Base-by-base conservation (phyloP, 1,140 invertebrate genomes). In the Aphelenchoides besseyi region DNA sequence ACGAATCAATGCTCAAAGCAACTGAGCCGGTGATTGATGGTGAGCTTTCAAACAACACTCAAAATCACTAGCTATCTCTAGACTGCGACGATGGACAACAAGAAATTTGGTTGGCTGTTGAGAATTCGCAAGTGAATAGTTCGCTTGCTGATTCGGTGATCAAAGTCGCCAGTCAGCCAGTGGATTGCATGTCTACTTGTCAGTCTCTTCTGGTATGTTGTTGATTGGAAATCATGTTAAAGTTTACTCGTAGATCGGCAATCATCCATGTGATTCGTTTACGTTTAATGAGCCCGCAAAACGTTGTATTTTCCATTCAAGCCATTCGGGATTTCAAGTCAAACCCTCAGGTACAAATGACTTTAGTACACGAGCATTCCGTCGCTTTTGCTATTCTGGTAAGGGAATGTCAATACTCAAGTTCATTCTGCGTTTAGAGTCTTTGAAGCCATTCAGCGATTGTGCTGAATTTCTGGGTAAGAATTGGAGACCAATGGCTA, bases 361-460 rank as follows among this genome's bases (percentile, higher is more conserved):
- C 48, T 71, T 72, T 28, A 71, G 70, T 41, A 71, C 64, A 12
- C 33, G 70, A 29, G 64, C 70, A n/a, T 71, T 68, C 36, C 53
- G 55, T 28, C 32, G 55, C 9, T 41, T 68, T 12, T 71, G 70
- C 32, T 71, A 55, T 48, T 52, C 70, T 5, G 64, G 64, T 69
- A 23, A n/a, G 69, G n/a, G 26, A 32, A 23, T 68, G 2, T 26
- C 0, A 67, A 67, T 18, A 2, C 23, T 48, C 12, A 68, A 33
- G 16, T 69, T 69, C 18, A 70, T 32, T 68, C 9, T 12, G 23
- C n/a, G 12, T 70, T 70, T 29, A 70, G 69, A 67, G 16, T 16
- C 55, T 2, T n/a, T 71, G 30, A n/a, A 26, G 23, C 12, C 70
- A 18, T 71, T 71, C 33, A 71, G 33, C 36, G 64, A 71, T 29